Percentiles rank a stretch among this genome's conserved stretches.
Conservation (phyloP, 2,888 invertebrate species). For the Myathropa florea region DNA sequence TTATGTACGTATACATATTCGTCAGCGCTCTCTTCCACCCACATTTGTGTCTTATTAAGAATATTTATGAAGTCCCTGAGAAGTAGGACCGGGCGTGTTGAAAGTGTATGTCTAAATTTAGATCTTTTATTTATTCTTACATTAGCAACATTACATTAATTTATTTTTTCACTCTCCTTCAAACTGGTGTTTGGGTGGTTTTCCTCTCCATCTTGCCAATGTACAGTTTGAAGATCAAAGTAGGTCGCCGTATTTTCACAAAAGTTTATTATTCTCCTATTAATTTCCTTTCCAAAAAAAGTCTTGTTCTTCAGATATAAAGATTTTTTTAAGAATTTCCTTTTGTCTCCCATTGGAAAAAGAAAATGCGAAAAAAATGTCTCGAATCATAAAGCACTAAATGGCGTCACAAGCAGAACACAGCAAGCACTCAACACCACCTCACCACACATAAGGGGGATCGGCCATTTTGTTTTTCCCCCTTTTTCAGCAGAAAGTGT, state of each 20-base stretch:
- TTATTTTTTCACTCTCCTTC: neutral
- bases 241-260: neutral
- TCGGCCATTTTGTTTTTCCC: conserved; percentile 69
- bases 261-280: too few species aligned
- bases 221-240: neutral
- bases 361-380: neutral
- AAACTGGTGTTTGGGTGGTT: neutral
- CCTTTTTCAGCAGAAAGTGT: conserved; percentile 43
- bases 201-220: neutral
- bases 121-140: neutral
- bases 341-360: conserved; percentile 25
- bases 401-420: conserved; percentile 61
- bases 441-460: conserved; percentile 49
- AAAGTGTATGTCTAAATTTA: neutral
- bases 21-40: neutral
- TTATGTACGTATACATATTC: neutral
- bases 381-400: conserved; percentile 58
- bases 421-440: conserved; percentile 21
- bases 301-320: neutral
- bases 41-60: neutral
- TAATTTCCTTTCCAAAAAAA: neutral
- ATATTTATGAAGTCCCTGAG: neutral
- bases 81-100: neutral
- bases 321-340: neutral
- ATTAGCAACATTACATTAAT: neutral